Evolutionary conservation across 2,113 vertebrate species (phyloP).

Genomic region (Podilymbus podiceps): DNA sequence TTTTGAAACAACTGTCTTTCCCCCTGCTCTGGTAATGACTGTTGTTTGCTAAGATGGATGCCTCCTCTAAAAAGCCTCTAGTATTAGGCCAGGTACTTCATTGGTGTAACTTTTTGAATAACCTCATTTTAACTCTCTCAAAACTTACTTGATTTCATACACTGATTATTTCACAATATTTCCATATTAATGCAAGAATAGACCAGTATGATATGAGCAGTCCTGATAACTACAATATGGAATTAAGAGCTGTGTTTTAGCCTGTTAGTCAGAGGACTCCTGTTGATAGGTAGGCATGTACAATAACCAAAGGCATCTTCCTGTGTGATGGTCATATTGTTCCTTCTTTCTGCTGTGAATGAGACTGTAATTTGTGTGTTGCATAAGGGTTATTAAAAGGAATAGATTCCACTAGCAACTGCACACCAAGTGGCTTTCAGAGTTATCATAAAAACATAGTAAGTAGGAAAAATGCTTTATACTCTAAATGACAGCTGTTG

Average conservation of each 20-base stretch:
- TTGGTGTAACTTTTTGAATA: background rate
- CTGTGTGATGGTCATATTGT: background rate
- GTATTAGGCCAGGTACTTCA: accelerated
- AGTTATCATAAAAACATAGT: background rate
- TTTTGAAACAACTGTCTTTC: background rate
- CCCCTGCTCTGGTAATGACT: background rate
- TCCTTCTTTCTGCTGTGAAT: background rate
- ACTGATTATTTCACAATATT: background rate
- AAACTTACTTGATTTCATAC: background rate
- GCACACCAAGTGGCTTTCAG: background rate
- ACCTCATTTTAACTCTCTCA: background rate
- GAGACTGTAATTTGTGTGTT: background rate
- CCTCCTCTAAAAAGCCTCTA: background rate
- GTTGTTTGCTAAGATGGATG: background rate
- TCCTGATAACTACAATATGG: background rate
- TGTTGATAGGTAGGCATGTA: background rate
- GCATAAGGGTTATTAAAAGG: background rate
- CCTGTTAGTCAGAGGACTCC: background rate
- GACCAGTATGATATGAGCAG: background rate
- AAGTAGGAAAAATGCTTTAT: background rate
- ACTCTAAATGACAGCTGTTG: background rate
- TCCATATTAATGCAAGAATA: background rate
- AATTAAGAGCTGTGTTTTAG: background rate
- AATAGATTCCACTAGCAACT: background rate
- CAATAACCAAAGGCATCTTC: background rate